Conservation (phyloP, 2,113 vertebrate genomes). For the Archocentrus centrarchus region DNA sequence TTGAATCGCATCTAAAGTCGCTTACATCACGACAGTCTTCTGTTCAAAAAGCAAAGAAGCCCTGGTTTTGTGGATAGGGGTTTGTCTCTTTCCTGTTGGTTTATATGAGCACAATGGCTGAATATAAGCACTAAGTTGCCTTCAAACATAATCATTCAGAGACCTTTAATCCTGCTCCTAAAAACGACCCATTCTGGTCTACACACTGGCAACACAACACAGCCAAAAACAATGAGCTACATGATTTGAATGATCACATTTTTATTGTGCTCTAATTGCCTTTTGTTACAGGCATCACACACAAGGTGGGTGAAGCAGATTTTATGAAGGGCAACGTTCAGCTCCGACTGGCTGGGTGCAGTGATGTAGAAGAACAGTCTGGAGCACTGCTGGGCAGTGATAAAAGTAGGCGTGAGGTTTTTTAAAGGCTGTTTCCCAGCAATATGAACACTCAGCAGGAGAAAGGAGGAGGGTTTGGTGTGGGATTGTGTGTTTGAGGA, state of each 20-base stretch:
- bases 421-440: slow-evolving; percentile 61
- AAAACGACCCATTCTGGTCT: neutral
- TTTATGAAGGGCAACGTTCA: slow-evolving; percentile 52
- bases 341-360: neutral
- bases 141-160: neutral
- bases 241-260: neutral
- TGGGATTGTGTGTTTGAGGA: slow-evolving; percentile 13
- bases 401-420: slow-evolving; percentile 56
- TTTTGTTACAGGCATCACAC: slow-evolving; percentile 10
- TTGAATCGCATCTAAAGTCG: neutral
- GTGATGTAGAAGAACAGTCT: slow-evolving; percentile 24
- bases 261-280: slow-evolving; percentile 22
- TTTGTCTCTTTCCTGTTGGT: neutral
- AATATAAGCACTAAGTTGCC: neutral
- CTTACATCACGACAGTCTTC: neutral
- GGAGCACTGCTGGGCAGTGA: slow-evolving; percentile 20
- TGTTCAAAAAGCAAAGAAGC: too few relatives aligned
- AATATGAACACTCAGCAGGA: slow-evolving; percentile 52
- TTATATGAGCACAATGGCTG: neutral
- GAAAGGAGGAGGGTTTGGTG: slow-evolving; percentile 20
- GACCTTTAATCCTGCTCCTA: neutral
- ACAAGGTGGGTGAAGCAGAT: slow-evolving; percentile 1
- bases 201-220: neutral
- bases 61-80: neutral
- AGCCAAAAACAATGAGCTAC: neutral